Conservation (phyloP, 2,797 vertebrate species). For the Novumbra hubbsi region DNA sequence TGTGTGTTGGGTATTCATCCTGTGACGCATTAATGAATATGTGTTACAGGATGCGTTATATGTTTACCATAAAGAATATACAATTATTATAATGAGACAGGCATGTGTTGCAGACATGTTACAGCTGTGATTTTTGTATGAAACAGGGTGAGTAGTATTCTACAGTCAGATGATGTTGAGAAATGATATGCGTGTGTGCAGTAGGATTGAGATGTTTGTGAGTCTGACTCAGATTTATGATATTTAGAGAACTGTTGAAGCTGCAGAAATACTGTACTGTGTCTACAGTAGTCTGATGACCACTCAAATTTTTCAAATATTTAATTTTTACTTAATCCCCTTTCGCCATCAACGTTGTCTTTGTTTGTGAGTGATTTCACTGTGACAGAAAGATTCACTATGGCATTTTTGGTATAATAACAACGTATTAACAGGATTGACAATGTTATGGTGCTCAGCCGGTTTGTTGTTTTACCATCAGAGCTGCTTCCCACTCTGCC, state of each 20-base stretch:
- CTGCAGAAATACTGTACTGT: background rate
- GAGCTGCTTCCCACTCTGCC: background rate
- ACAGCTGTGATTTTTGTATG: background rate
- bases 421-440: background rate
- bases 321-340: background rate
- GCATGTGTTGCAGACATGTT: background rate
- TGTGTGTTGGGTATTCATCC: background rate
- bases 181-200: background rate
- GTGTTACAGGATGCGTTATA: background rate
- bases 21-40: background rate
- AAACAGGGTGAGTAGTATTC: background rate
- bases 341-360: background rate
- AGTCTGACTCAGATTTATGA: background rate
- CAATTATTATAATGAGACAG: background rate
- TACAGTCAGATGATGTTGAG: background rate
- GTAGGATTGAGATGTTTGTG: background rate
- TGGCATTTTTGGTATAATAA: too few species aligned
- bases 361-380: slow-evolving; percentile 3
- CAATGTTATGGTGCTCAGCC: background rate
- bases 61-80: background rate
- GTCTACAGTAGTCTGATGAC: background rate
- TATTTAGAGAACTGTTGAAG: background rate
- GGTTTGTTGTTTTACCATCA: background rate
- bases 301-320: slow-evolving; percentile 25
- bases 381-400: background rate